Percentiles rank a stretch among this genome's conserved stretches.
Evolutionary conservation across 2,113 vertebrate genomes (phyloP).

Genomic region (Notarius quadriscutis): DNA sequence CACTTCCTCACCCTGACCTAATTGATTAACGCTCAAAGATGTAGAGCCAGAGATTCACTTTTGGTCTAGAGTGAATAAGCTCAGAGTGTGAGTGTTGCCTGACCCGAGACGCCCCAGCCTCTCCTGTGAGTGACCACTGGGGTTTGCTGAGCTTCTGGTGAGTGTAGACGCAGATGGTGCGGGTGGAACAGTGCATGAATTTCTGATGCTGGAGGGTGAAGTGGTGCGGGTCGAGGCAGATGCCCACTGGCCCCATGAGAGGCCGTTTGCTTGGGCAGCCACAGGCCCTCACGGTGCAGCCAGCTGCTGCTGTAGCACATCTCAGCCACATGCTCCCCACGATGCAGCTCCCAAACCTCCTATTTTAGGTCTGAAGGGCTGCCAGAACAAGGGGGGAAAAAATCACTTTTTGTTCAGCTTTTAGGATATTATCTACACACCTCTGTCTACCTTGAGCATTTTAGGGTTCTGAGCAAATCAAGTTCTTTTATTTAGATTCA

Average conservation of each 20-base stretch:
- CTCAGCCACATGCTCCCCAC: slow-evolving; percentile 34
- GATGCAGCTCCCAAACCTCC: slow-evolving; percentile 20
- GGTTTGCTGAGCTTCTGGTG: slow-evolving; percentile 73
- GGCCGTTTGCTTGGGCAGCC: slow-evolving; percentile 84
- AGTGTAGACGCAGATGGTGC: slow-evolving; percentile 85
- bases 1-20: slow-evolving; percentile 7
- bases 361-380: slow-evolving; percentile 1
- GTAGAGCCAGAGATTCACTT: slow-evolving; percentile 26
- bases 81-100: neutral
- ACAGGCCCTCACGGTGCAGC: slow-evolving; percentile 81
- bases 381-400: neutral
- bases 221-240: slow-evolving; percentile 87
- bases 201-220: slow-evolving; percentile 90
- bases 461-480: neutral
- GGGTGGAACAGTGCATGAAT: slow-evolving; percentile 87
- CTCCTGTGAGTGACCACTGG: slow-evolving; percentile 43
- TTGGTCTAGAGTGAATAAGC: slow-evolving; percentile 20
- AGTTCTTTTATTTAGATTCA: neutral
- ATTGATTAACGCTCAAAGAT: slow-evolving; percentile 32
- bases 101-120: slow-evolving; percentile 19
- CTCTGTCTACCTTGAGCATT: neutral
- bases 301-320: slow-evolving; percentile 80
- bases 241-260: slow-evolving; percentile 84
- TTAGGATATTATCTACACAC: neutral
- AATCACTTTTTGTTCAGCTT: slow-evolving; percentile 1